Evolutionary conservation across 2,888 invertebrate genomes (phyloP), one percentile per base, ranked within the genome.

Genomic region (Chouioia cunea): DNA sequence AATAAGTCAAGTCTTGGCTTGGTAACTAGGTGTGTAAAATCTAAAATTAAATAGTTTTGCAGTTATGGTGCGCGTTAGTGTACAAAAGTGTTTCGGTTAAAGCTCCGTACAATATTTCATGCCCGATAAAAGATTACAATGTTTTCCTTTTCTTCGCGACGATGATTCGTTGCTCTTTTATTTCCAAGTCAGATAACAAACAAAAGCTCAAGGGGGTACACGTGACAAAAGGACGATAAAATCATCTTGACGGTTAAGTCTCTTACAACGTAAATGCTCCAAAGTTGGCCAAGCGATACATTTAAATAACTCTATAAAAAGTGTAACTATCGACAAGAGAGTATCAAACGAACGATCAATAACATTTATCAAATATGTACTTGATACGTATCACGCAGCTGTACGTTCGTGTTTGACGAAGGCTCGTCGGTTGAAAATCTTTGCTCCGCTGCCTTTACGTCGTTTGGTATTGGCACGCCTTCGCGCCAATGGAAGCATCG

Each of bases 1-100:
- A 75, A 79, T 77, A 79, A 79, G 70, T 79, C 78, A 79, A 76
- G 76, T 81, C 82, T 83, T 83, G 81, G 82, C 80, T 82, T 83
- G 83, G 82, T 83, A 83, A 83, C 83, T 83, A 80, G 57, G 65
- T 65, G 22, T 79, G 71, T 77, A 77, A 78, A 76, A 67, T 76
- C 76, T 82, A 80, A 81, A 74, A 79, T 81, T 80, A 82, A 80
- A 80, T 77, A 77, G 67, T 76, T 78, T 70, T 68, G 62, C 53
- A 16, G 48, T 71, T 59, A 70, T 63, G 67, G 56, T 73, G 73
- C 63, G 64, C 66, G 66, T 67, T 67, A 73, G 66, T 73, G 66
- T 70, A 73, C 62, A 70, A 63, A 58, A 66, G 53, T 66, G 58
- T 70, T 59, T 66, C 65, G 65, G 64, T 67, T 65, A 56, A 73